phyloP scores from a whole-genome alignment of 2,113 vertebrate species.

The Pandion haliaetus region DNA sequence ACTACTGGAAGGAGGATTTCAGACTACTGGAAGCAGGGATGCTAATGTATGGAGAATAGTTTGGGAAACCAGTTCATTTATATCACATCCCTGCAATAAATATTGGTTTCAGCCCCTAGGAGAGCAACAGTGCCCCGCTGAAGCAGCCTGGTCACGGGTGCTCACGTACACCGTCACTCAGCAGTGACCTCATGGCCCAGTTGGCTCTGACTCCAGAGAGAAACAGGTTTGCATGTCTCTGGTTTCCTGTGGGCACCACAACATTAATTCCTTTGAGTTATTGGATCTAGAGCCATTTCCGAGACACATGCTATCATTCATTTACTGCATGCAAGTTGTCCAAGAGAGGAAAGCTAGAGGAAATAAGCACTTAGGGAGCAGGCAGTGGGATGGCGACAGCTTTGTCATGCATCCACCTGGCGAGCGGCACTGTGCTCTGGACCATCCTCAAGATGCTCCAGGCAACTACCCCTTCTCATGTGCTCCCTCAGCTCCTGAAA shows the following conservation, averaged over 20 bases:
- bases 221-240: neutral
- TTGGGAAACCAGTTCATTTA: neutral
- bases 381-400: neutral
- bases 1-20: neutral
- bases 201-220: neutral
- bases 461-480: fast-evolving
- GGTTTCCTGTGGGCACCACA: neutral
- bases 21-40: neutral
- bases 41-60: neutral
- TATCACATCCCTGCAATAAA: neutral
- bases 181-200: neutral
- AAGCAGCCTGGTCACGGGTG: neutral
- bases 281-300: neutral
- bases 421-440: neutral
- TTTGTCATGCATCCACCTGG: neutral
- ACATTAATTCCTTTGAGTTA: neutral
- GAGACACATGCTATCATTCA: neutral
- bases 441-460: neutral
- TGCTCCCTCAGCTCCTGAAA: neutral
- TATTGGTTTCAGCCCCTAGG: neutral
- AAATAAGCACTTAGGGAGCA: neutral
- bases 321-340: neutral
- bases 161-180: fast-evolving
- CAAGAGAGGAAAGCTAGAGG: neutral
- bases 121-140: neutral